phyloP scores from a whole-genome alignment of 2,113 vertebrate species.

The Semicossyphus pulcher region DNA sequence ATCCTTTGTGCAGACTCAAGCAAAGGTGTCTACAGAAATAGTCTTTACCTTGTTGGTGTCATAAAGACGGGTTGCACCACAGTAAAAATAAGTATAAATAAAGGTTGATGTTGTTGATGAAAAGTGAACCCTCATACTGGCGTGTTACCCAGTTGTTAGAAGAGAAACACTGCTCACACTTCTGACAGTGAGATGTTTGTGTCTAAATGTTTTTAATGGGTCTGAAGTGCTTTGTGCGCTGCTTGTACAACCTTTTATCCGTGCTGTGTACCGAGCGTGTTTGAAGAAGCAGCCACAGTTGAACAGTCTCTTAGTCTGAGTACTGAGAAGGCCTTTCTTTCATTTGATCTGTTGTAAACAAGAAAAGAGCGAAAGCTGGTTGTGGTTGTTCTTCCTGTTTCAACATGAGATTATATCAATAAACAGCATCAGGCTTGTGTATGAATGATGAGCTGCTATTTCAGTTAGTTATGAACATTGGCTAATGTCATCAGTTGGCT shows the following conservation, averaged over 20 bases:
- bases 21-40: too few species aligned
- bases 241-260: not conserved
- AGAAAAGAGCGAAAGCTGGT: not conserved
- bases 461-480: not conserved
- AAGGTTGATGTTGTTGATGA: not conserved
- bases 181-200: not conserved
- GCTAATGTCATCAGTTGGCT: not conserved
- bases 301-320: not conserved
- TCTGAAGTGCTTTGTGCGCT: not conserved
- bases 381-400: not conserved
- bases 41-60: not conserved
- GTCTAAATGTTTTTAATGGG: not conserved
- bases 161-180: not conserved
- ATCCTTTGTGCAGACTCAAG: too few species aligned
- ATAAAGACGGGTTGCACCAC: too few species aligned
- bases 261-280: not conserved
- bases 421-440: not conserved
- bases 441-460: not conserved
- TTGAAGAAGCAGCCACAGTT: not conserved
- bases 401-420: not conserved
- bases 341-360: constrained; percentile 9
- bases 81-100: too few species aligned
- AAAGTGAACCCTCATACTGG: not conserved
- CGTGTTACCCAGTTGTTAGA: not conserved
- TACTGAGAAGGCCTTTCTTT: not conserved